Base-by-base conservation (phyloP, 1,140 invertebrate species). In the Prorops nasuta region DNA sequence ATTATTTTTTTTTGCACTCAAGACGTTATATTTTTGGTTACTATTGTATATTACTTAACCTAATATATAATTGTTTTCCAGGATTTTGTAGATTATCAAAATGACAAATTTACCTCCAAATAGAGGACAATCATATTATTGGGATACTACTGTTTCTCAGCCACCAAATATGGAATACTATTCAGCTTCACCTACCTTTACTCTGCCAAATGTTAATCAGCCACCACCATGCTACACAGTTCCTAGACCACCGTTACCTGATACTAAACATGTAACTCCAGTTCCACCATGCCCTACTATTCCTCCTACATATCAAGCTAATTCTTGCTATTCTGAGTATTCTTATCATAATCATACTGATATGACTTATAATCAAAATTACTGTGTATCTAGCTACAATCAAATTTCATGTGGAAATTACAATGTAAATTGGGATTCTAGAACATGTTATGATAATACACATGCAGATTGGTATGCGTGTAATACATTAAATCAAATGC, bases 101-200 rank as follows among this genome's bases (percentile, higher is more conserved):
- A 72, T 72, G 69, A 53, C 63, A 17, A 66, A 65, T 37, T 44
- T 51, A 46, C 51, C 58, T 35, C 31, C 51, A 18, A 68, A 69
- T 19, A 39, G 43, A 18, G 58, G 44, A 9, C 57, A 63, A 41
- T 10, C 36, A 1, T 64, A 65, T 46, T 67, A 63, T 22, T 73
- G 72, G 72, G 43, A 43, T 17, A 34, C 48, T n/a, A 52, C 48
- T 28, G 31, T 47, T n/a, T 45, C 56, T 28, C 49, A 57, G 21
- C 15, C 39, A 42, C 52, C 63, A 49, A 59, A 61, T 44, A 43
- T 43, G 24, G 47, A 39, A 17, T 74, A 71, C 35, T 72, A 67
- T 48, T 4, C 59, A 14, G 19, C 49, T 12, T 49, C 54, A 0
- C 51, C 57, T 35, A 64, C 58, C 48, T 56, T 61, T 53, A 51